phyloP scores from a whole-genome alignment of 2,113 vertebrate species.

The Dipodomys spectabilis region DNA sequence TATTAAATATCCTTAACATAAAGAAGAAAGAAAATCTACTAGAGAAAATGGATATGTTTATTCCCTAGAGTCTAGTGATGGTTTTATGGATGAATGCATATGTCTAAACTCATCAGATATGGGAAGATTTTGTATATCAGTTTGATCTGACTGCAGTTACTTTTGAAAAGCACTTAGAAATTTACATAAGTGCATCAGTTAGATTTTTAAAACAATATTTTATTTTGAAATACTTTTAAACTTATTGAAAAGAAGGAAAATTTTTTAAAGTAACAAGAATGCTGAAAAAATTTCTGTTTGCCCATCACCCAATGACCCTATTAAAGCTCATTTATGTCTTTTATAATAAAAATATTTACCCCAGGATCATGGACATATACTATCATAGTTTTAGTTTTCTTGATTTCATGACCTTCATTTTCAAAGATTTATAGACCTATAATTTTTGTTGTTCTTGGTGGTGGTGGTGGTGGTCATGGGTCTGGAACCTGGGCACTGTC shows the following conservation, averaged over 20 bases:
- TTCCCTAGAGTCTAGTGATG: neutral
- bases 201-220: neutral
- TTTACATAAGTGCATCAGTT: neutral
- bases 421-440: neutral
- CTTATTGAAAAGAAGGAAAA: neutral
- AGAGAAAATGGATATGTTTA: neutral
- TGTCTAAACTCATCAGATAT: neutral
- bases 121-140: neutral
- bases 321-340: neutral
- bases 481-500: too few species aligned
- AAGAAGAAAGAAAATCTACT: neutral
- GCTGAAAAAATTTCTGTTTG: neutral
- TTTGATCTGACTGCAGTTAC: neutral
- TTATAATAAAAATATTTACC: neutral
- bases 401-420: neutral
- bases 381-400: neutral
- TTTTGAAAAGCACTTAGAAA: slow-evolving; percentile 6
- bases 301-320: neutral
- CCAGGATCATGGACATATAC: neutral
- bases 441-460: neutral
- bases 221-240: slow-evolving; percentile 32
- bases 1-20: neutral
- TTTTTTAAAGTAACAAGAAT: neutral
- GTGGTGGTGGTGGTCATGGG: too few species aligned
- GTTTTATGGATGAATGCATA: neutral